Conservation (phyloP, 2,113 vertebrate genomes). For the Rhinolophus ferrumequinum region DNA sequence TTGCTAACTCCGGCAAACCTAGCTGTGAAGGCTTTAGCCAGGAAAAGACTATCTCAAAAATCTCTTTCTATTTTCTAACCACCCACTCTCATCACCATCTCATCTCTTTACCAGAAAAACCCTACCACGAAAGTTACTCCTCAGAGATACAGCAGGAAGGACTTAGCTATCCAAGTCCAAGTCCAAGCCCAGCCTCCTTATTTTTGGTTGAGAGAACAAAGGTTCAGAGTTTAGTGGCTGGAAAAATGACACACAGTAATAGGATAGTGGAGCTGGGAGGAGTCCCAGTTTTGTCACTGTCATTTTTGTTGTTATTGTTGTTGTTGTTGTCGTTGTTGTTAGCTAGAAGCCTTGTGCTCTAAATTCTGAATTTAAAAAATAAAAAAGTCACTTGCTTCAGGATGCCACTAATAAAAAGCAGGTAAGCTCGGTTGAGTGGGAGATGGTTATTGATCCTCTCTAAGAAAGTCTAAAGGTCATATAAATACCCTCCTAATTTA, state of each 20-base stretch:
- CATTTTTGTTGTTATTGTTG: not conserved
- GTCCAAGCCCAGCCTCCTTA: not conserved
- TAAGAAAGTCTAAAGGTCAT: not conserved
- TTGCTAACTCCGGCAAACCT: not conserved
- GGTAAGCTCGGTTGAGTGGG: not conserved
- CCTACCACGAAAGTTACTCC: not conserved
- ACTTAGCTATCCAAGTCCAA: not conserved
- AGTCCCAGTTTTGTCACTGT: not conserved
- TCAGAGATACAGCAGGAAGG: not conserved
- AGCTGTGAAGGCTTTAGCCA: not conserved
- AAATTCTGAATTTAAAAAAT: not conserved
- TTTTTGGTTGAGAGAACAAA: not conserved
- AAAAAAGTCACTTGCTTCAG: not conserved
- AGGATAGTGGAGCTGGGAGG: not conserved
- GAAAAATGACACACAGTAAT: not conserved
- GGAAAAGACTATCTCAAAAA: conserved; percentile 11
- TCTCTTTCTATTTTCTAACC: not conserved
- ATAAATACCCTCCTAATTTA: not conserved
- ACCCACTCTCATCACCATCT: not conserved
- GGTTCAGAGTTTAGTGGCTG: not conserved
- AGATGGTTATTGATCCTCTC: not conserved
- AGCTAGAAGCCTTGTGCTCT: not conserved
- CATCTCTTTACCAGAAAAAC: not conserved
- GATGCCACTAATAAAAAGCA: not conserved
- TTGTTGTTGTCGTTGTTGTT: too few relatives aligned